These are phyloP conservation scores for Xanthostigma xanthostigma DNA, from an alignment of 2,888 invertebrate species.

Conservation along the genomic window DNA sequence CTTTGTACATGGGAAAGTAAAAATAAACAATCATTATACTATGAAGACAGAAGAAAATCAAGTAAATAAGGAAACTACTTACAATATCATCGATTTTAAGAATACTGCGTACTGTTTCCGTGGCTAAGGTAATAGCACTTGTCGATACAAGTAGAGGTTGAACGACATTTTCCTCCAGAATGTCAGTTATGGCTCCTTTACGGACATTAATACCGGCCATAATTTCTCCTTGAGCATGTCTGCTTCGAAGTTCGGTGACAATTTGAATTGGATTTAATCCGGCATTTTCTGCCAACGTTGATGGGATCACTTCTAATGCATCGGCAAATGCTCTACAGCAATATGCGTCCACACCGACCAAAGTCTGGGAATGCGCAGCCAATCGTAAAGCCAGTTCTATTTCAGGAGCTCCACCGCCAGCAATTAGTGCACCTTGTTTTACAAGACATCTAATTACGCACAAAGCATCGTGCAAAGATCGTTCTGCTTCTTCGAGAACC, in stretches of 20 bases:
- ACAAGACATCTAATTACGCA: slow-evolving; percentile 93
- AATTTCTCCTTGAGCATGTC: slow-evolving; percentile 75
- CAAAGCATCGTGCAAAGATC: slow-evolving; percentile 71
- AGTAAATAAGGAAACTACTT: slow-evolving; percentile 27
- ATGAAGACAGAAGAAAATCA: neutral
- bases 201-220: slow-evolving; percentile 93
- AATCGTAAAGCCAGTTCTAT: slow-evolving; percentile 82
- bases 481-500: slow-evolving; percentile 65
- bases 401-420: slow-evolving; percentile 97
- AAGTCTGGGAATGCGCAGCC: slow-evolving; percentile 62
- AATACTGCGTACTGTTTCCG: slow-evolving; percentile 94
- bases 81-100: slow-evolving; percentile 99
- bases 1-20: no score
- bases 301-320: slow-evolving; percentile 87
- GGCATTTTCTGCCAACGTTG: slow-evolving; percentile 82
- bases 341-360: slow-evolving; percentile 87
- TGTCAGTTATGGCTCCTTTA: slow-evolving; percentile 91
- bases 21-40: neutral
- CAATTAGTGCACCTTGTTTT: slow-evolving; percentile 77
- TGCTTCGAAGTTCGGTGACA: slow-evolving; percentile 89
- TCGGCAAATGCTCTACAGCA: slow-evolving; percentile 92
- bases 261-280: slow-evolving; percentile 41
- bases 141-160: slow-evolving; percentile 93
- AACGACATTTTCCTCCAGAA: slow-evolving; percentile 91
- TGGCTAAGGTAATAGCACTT: slow-evolving; percentile 83